Evolutionary conservation across 2,797 vertebrate species (phyloP).

Genomic region (Hydrophis major): DNA sequence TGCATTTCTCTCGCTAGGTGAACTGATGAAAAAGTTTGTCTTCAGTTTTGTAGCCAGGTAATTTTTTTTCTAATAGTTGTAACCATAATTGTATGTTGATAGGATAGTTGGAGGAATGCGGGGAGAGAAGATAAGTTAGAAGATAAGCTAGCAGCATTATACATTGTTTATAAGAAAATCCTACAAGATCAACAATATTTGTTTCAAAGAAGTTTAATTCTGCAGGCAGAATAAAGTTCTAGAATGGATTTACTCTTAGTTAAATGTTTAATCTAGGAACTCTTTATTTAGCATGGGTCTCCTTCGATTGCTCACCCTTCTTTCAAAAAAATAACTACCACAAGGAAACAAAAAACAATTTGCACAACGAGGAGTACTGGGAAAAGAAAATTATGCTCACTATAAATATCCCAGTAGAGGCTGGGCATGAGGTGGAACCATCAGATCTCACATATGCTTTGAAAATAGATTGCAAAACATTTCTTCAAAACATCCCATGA

Average conservation of each 20-base stretch:
- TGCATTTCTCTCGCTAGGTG: neutral
- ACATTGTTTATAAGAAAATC: neutral
- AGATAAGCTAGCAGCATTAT: neutral
- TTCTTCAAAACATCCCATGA: constrained; percentile 29
- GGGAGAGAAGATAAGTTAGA: neutral
- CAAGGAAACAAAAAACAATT: too few relatives aligned
- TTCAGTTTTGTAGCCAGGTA: neutral
- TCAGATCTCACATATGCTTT: neutral
- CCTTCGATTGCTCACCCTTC: too few relatives aligned
- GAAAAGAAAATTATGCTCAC: neutral
- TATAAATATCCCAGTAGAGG: neutral
- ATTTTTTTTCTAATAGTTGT: neutral
- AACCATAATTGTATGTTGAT: neutral
- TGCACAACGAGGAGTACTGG: neutral
- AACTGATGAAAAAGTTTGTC: neutral
- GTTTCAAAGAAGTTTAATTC: too few relatives aligned
- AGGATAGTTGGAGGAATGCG: neutral
- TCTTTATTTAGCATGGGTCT: too few relatives aligned
- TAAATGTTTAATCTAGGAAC: too few relatives aligned
- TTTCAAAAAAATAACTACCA: too few relatives aligned
- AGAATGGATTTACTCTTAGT: too few relatives aligned
- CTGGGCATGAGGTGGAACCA: neutral
- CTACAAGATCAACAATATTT: neutral
- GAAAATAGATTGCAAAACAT: neutral
- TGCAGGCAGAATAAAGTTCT: too few relatives aligned